Percentiles rank a stretch among this genome's conserved stretches.
Conservation (phyloP, 1,140 invertebrate genomes). For the Neelides sp. region DNA sequence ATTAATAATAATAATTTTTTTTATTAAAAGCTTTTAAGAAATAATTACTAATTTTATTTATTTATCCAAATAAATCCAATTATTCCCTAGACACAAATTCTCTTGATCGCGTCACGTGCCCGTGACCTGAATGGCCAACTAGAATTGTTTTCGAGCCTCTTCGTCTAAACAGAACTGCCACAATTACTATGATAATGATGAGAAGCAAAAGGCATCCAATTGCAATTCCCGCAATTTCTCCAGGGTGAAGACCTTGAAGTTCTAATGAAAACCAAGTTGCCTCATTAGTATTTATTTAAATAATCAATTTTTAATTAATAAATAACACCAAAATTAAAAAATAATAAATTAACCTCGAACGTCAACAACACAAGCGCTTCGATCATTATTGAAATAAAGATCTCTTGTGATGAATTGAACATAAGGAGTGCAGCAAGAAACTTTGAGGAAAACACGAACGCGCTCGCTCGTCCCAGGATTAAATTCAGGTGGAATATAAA, state of each 20-base stretch:
- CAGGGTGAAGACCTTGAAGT: conserved; percentile 24
- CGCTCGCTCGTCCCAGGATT: conserved; percentile 12
- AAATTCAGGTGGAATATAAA: conserved; percentile 10
- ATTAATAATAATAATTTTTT: too few relatives aligned
- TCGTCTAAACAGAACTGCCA: conserved; percentile 10
- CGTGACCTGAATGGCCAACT: conserved; percentile 6
- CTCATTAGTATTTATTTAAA: background rate
- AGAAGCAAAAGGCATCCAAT: conserved; percentile 13
- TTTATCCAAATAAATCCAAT: too few relatives aligned
- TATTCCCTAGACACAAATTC: too few relatives aligned
- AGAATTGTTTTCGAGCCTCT: conserved; percentile 3
- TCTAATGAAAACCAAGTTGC: conserved; percentile 10
- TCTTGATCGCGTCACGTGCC: too few relatives aligned
- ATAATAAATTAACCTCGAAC: conserved; percentile 14
- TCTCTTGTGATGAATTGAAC: conserved; percentile 19
- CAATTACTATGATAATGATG: conserved; percentile 17
- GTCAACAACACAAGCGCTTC: conserved; percentile 19
- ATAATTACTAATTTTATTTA: too few relatives aligned
- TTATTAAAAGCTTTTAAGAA: too few relatives aligned
- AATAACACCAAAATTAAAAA: background rate
- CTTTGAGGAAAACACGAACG: conserved; percentile 18
- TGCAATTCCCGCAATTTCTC: conserved; percentile 23
- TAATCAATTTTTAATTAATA: background rate
- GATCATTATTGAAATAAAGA: background rate
- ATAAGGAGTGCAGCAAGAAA: conserved; percentile 17